Conservation (phyloP, 2,113 vertebrate genomes). For the Cyanocitta stelleri region DNA sequence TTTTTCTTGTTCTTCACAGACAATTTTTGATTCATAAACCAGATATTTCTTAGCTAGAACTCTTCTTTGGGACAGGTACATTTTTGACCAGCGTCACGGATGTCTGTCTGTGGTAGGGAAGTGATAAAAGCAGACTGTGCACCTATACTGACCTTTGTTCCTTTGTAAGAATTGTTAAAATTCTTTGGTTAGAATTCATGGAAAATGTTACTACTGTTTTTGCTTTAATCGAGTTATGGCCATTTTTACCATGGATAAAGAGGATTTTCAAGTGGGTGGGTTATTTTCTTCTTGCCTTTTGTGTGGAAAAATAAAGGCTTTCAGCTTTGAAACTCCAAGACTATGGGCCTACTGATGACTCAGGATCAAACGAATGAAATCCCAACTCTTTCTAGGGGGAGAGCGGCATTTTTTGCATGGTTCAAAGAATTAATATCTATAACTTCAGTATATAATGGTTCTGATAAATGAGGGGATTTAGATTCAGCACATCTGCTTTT, state of each 20-base stretch:
- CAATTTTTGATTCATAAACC: background rate
- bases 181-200: background rate
- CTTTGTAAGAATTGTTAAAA: background rate
- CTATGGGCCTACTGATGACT: background rate
- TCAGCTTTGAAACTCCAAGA: background rate
- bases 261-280: background rate
- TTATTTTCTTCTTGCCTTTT: conserved; percentile 11
- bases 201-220: background rate
- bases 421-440: conserved; percentile 1
- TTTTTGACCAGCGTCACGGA: background rate
- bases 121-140: background rate
- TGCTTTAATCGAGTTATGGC: background rate
- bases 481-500: conserved; percentile 4
- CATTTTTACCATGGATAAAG: conserved; percentile 3
- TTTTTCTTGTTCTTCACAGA: background rate
- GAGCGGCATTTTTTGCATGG: background rate
- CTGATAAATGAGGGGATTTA: background rate
- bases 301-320: background rate
- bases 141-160: background rate
- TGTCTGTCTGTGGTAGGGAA: background rate
- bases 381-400: background rate
- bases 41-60: background rate
- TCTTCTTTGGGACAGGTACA: background rate
- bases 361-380: background rate
- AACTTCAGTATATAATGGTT: background rate